A percentile compares a stretch with the other conserved stretches of the same genome.
These are phyloP conservation scores for Drosophila lacteicornis DNA, from an alignment of 1,140 invertebrate genomes.

Conservation along the genomic window DNA sequence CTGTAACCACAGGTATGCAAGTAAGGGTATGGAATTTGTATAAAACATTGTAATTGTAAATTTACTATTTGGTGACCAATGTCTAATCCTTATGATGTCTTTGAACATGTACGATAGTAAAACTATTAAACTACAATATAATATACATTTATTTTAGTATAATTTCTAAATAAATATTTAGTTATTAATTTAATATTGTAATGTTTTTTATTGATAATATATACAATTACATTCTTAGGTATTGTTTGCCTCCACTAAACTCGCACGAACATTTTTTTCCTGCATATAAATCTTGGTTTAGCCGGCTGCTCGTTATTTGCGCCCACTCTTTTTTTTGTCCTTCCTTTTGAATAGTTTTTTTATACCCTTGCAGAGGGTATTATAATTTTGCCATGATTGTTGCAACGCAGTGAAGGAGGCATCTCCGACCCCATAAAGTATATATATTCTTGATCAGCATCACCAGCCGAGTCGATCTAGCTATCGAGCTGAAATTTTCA, in stretches of 20 bases:
- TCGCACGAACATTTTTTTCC: constrained; percentile 40
- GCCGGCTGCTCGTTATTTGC: constrained; percentile 63
- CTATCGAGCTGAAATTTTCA: no score
- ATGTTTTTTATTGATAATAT: neutral
- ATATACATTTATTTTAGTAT: neutral
- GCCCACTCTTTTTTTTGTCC: constrained; percentile 25
- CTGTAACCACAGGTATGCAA: constrained; percentile 39
- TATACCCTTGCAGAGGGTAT: neutral
- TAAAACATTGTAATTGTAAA: neutral
- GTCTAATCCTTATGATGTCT: neutral
- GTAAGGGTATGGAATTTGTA: neutral
- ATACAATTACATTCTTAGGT: constrained; percentile 4
- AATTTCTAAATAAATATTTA: neutral
- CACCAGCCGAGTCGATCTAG: no score
- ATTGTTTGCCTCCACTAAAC: constrained; percentile 1
- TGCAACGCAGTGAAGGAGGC: no score
- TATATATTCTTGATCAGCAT: no score
- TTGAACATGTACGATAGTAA: neutral
- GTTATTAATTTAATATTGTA: neutral
- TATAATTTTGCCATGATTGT: no score
- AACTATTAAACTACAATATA: neutral
- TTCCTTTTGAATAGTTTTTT: constrained; percentile 55
- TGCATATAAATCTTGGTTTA: constrained; percentile 82
- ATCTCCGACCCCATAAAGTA: no score
- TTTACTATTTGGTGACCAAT: neutral